Evolutionary conservation across 2,797 vertebrate genomes (phyloP).

Genomic region (Acropternis orthonyx): DNA sequence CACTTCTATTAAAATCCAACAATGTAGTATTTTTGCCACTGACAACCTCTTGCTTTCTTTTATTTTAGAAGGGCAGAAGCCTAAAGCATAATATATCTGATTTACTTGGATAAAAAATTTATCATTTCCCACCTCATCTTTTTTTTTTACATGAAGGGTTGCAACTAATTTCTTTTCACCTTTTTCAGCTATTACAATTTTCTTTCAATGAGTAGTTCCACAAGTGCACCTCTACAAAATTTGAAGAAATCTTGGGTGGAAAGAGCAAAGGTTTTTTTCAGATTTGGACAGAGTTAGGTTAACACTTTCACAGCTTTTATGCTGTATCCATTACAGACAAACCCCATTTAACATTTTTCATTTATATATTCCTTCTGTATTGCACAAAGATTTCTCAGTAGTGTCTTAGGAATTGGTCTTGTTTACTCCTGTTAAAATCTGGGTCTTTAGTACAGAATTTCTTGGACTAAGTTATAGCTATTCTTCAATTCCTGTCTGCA

Average conservation of each 20-base stretch:
- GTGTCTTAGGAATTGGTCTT: not conserved
- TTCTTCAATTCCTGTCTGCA: not conserved
- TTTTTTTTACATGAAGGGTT: not conserved
- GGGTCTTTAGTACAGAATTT: not conserved
- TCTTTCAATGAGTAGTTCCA: not conserved
- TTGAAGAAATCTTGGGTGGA: not conserved
- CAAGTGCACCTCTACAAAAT: not conserved
- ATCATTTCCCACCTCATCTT: not conserved
- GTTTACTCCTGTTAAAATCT: not conserved
- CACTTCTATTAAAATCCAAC: constrained; percentile 16
- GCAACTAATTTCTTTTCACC: not conserved
- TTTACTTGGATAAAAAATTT: not conserved
- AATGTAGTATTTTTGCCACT: not conserved
- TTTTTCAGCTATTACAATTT: not conserved
- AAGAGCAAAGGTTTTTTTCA: not conserved
- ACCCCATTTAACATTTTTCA: not conserved
- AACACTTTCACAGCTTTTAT: not conserved
- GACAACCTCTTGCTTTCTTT: not conserved
- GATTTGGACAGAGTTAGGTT: not conserved
- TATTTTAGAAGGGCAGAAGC: not conserved
- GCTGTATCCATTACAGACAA: not conserved
- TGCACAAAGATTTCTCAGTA: not conserved
- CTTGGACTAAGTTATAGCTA: not conserved
- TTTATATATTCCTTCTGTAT: not conserved
- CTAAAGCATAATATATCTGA: not conserved